A percentile compares a stretch with the other conserved stretches of the same genome.
Evolutionary conservation across 2,888 invertebrate species (phyloP).

Genomic region (Clistopyga incitator): DNA sequence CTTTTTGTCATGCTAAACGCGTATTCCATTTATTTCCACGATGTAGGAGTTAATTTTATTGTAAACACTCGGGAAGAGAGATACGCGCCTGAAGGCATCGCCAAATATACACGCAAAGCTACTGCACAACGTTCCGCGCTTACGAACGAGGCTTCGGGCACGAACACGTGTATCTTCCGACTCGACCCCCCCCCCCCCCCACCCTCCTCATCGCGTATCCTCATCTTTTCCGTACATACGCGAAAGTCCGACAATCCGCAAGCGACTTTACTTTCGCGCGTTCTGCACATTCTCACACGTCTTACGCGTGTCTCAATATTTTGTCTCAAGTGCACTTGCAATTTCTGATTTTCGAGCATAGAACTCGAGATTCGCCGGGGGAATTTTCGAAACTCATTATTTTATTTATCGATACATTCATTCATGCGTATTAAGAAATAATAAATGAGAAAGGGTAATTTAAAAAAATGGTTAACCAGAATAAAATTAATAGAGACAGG

Average conservation of each 20-base stretch:
- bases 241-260: background rate
- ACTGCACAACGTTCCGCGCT: background rate
- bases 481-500: too few species aligned
- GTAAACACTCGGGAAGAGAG: conserved; percentile 73
- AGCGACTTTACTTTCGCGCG: background rate
- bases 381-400: too few species aligned
- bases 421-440: too few species aligned
- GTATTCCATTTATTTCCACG: conserved; percentile 73
- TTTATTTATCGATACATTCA: too few species aligned
- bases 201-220: too few species aligned
- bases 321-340: too few species aligned
- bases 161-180: conserved; percentile 14
- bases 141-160: background rate
- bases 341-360: too few species aligned
- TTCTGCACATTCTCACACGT: conserved; percentile 5
- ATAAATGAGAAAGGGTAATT: too few species aligned
- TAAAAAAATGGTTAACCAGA: too few species aligned
- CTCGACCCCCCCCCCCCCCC: background rate
- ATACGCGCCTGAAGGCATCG: conserved; percentile 61
- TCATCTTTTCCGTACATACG: conserved; percentile 5
- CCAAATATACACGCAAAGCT: conserved; percentile 57
- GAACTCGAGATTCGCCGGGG: too few species aligned
- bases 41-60: conserved; percentile 77
- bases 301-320: background rate
- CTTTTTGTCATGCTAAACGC: conserved; percentile 74